Evolutionary conservation across 2,113 vertebrate genomes (phyloP), one percentile per base, ranked within the genome.

Genomic region (Pterocles burchelli): DNA sequence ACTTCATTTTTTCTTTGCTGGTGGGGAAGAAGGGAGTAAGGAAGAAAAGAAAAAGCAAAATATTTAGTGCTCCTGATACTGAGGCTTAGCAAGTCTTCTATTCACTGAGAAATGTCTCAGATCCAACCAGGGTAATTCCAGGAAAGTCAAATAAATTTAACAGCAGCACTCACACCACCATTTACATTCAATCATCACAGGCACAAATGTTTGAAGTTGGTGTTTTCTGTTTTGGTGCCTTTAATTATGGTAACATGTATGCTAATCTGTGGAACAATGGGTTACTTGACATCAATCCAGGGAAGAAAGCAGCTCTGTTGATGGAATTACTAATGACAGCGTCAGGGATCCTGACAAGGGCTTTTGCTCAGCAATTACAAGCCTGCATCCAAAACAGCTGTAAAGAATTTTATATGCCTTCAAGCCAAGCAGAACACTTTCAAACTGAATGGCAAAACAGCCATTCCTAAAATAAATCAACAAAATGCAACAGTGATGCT

Each of bases 231-330:
- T 89, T 70, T 41, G 83, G 90, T 84, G 77, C 88, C 90, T 93
- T 91, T 87, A 89, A 95, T 48, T 63, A 68, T 19, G 73, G 48
- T 46, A 92, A 59, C 79, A 82, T 38, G 87, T 63, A 58, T 92
- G 92, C 83, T 94, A 90, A 90, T 95, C 88, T 58, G 9, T 74
- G 21, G 19, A 78, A 97, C 96, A 97, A 94, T 62, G 92, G 85
- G 61, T 80, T 59, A 68, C 76, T 96, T 96, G 90, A 94, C 83
- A 96, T 25, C 25, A 79, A 3, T 0, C 1, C 5, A 61, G 83
- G 3, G 88, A 89, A 96, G 95, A 97, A 96, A 93, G 92, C 76
- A 43, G 95, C 96, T 94, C 93, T 93, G 94, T 79, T 68, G 70
- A 21, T 14, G 58, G 36, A 62, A 57, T 75, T 65, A 34, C 4